These are phyloP conservation scores for Drosophila maculinotata DNA, from an alignment of 2,888 invertebrate species.

Conservation along the genomic window DNA sequence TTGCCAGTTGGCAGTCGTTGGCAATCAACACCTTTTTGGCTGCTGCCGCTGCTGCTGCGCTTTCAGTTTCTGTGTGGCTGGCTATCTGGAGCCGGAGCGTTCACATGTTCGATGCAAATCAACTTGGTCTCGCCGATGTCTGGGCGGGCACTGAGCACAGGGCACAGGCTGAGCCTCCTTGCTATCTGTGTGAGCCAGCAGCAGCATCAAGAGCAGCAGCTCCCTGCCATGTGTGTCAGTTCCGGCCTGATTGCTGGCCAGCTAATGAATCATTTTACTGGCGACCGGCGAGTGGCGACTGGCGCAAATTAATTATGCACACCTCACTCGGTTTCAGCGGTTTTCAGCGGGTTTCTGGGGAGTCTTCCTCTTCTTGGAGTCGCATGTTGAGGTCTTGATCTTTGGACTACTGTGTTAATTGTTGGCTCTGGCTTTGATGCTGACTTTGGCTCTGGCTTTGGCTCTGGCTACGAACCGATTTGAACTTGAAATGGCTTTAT, in stretches of 20 bases:
- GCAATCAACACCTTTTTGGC: slow-evolving; percentile 77
- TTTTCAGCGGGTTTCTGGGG: slow-evolving; percentile 32
- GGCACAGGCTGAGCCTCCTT: slow-evolving; percentile 18
- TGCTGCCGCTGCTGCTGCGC: slow-evolving; percentile 1
- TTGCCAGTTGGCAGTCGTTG: slow-evolving; percentile 55
- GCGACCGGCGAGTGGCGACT: slow-evolving; percentile 47
- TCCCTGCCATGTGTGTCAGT: slow-evolving; percentile 72
- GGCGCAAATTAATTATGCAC: slow-evolving; percentile 84
- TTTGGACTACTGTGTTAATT: slow-evolving; percentile 85
- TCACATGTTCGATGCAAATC: slow-evolving; percentile 83
- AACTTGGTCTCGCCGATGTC: slow-evolving; percentile 57
- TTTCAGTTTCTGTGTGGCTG: slow-evolving; percentile 20
- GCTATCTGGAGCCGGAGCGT: no score
- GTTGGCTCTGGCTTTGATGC: slow-evolving; percentile 59
- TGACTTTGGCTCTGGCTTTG: slow-evolving; percentile 50
- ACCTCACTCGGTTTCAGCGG: slow-evolving; percentile 62
- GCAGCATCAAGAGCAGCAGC: slow-evolving; percentile 18
- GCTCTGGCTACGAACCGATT: slow-evolving; percentile 62
- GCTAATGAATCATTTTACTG: slow-evolving; percentile 83
- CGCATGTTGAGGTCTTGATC: slow-evolving; percentile 82
- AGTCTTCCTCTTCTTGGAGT: slow-evolving; percentile 31
- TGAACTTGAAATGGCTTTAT: slow-evolving; percentile 79
- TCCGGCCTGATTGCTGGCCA: slow-evolving; percentile 77
- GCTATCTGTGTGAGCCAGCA: slow-evolving; percentile 45
- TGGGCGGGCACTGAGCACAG: no score